phyloP scores from a whole-genome alignment of 2,113 vertebrate species.

The Istiophorus platypterus region DNA sequence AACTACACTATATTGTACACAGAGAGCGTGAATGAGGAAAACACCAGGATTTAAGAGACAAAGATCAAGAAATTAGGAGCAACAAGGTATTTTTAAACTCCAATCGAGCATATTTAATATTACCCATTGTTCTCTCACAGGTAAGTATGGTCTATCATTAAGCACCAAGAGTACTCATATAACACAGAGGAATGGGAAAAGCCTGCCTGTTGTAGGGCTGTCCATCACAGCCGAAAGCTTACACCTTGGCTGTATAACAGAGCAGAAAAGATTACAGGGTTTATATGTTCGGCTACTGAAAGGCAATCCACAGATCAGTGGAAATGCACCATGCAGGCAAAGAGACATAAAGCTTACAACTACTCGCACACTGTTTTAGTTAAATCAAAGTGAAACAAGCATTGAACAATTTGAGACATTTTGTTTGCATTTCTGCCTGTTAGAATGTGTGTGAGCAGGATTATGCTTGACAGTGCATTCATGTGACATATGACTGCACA shows the following conservation, averaged over 20 bases:
- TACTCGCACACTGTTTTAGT: constrained; percentile 21
- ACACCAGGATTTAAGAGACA: constrained; percentile 2
- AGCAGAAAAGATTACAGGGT: constrained; percentile 69
- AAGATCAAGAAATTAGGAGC: constrained; percentile 22
- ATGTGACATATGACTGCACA: constrained; percentile 45
- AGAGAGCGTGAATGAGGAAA: constrained; percentile 2
- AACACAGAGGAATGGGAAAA: constrained; percentile 24
- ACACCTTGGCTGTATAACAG: constrained; percentile 58
- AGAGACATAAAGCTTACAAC: constrained; percentile 47
- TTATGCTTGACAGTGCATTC: constrained; percentile 52
- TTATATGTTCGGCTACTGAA: constrained; percentile 51
- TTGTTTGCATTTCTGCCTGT: constrained; percentile 56
- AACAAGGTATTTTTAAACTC: constrained; percentile 28
- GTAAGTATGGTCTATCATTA: constrained; percentile 39
- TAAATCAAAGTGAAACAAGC: constrained; percentile 42
- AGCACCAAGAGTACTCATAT: constrained; percentile 19
- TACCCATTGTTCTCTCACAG: constrained; percentile 36
- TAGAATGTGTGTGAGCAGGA: constrained; percentile 41
- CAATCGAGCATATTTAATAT: constrained; percentile 35
- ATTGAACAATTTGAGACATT: constrained; percentile 21
- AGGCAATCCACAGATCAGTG: constrained; percentile 40
- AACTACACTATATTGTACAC: constrained; percentile 11
- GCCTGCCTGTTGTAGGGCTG: constrained; percentile 51
- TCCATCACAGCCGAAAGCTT: constrained; percentile 63
- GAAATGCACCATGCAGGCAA: constrained; percentile 24